Evolutionary conservation across 1,140 invertebrate species (phyloP), one percentile per base, ranked within the genome.

Genomic region (Drosophila athabasca): DNA sequence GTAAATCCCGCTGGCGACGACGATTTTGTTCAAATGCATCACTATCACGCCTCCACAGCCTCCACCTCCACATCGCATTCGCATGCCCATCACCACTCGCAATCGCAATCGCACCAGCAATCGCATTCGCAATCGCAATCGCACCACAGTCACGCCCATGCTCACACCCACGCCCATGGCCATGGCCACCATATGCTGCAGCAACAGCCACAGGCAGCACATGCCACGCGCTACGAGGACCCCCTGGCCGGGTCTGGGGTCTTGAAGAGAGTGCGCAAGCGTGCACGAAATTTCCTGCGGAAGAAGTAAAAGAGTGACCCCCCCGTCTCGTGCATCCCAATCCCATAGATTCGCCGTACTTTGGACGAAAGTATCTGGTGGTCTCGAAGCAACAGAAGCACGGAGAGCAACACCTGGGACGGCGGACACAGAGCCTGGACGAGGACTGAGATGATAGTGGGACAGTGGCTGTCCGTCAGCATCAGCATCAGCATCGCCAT

Each of bases 201-300:
- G 39, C 77, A 75, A 43, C 59, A 57, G 35, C 75, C 31, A 31
- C 35, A 13, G 35, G 35, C 11, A 39, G 35, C 35, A 39, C 35
- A 39, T 39, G 35, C 35, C 35, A 39, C 11, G 35, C 35, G 35
- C 35, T 39, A 39, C 35, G 35, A 13, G 3, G 35, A 39, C 11
- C 35, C 35, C 3, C 35, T 39, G 11, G 35, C 35, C 35, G 35
- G 35, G 35, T 13, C 35, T 11, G 35, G 35, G 61, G 90, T 90
- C 29, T 58, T 91, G 19, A 91, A 90, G 66, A 75, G 77, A 53
- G 90, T 91, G 60, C 90, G 90, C 84, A 91, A 89, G 77, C 82
- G 90, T 50, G 90, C 90, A 80, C 88, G 90, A 64, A 91, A 91
- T 15, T 91, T 91, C 62, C 75, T 91, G 66, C 90, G 90, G 62